Evolutionary conservation across 2,888 invertebrate genomes (phyloP).

Genomic region (Chrysomela aeneicollis): DNA sequence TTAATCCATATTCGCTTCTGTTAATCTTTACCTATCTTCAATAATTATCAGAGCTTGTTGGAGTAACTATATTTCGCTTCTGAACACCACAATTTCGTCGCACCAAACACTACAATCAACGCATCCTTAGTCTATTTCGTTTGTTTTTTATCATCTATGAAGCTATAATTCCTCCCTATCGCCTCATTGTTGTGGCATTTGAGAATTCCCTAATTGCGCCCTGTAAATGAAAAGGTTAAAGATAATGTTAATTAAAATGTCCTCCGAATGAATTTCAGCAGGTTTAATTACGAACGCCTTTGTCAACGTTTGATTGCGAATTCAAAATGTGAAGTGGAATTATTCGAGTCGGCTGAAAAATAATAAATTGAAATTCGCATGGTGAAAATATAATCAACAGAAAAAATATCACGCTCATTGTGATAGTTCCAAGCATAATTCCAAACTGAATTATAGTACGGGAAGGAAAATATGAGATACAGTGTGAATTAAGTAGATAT

Average conservation of each 20-base stretch:
- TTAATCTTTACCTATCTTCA: too few relatives aligned
- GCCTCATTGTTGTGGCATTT: constrained; percentile 19
- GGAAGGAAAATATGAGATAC: too few relatives aligned
- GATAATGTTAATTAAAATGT: constrained; percentile 9
- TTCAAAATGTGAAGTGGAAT: neutral
- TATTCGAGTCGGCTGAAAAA: too few relatives aligned
- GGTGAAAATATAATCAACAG: too few relatives aligned
- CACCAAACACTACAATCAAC: constrained; percentile 15
- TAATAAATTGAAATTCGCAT: too few relatives aligned
- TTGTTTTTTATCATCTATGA: constrained; percentile 14
- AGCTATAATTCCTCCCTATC: constrained; percentile 19
- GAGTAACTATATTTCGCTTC: neutral
- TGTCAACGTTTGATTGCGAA: neutral
- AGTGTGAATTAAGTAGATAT: too few relatives aligned
- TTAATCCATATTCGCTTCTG: too few relatives aligned
- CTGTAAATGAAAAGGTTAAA: neutral
- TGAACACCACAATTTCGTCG: constrained; percentile 6
- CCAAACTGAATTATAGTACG: too few relatives aligned
- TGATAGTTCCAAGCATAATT: too few relatives aligned
- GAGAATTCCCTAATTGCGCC: constrained; percentile 6
- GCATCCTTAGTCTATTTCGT: constrained; percentile 11
- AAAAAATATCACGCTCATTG: too few relatives aligned
- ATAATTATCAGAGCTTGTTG: too few relatives aligned
- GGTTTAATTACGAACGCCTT: neutral
- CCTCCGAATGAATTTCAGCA: neutral